Percentiles rank a stretch among this genome's conserved stretches.
Evolutionary conservation across 2,888 invertebrate species (phyloP).

Genomic region (Drosophila dives): DNA sequence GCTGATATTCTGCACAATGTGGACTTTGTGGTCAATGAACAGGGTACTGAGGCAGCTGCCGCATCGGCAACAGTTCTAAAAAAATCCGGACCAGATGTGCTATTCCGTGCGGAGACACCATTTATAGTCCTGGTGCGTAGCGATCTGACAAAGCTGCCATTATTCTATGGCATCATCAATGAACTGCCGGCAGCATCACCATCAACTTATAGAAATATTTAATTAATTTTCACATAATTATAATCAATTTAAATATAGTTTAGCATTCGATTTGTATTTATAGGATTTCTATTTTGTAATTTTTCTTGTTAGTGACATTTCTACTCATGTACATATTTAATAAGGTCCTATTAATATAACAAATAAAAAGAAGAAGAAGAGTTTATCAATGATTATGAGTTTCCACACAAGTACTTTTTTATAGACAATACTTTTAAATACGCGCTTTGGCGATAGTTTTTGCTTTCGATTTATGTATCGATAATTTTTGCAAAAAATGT

Average conservation of each 20-base stretch:
- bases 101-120: slow-evolving; percentile 87
- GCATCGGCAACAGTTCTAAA: slow-evolving; percentile 87
- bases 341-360: slow-evolving; percentile 9
- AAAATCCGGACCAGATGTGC: slow-evolving; percentile 86
- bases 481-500: slow-evolving; percentile 11
- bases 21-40: slow-evolving; percentile 87
- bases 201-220: slow-evolving; percentile 4
- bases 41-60: slow-evolving; percentile 89
- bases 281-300: slow-evolving; percentile 12
- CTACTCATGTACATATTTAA: slow-evolving; percentile 19
- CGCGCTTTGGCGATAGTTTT: background rate
- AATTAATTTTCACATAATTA: slow-evolving; percentile 21
- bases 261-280: slow-evolving; percentile 30
- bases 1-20: slow-evolving; percentile 88
- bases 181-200: slow-evolving; percentile 83
- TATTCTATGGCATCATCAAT: slow-evolving; percentile 89
- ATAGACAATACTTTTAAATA: background rate
- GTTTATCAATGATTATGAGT: background rate
- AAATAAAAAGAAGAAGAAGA: background rate
- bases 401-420: background rate
- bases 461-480: slow-evolving; percentile 8
- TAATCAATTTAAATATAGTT: slow-evolving; percentile 16
- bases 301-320: slow-evolving; percentile 6
- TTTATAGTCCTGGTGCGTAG: slow-evolving; percentile 89
- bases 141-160: slow-evolving; percentile 87